These are phyloP conservation scores for Acinonyx jubatus DNA, from an alignment of 2,113 vertebrate genomes.

Conservation along the genomic window DNA sequence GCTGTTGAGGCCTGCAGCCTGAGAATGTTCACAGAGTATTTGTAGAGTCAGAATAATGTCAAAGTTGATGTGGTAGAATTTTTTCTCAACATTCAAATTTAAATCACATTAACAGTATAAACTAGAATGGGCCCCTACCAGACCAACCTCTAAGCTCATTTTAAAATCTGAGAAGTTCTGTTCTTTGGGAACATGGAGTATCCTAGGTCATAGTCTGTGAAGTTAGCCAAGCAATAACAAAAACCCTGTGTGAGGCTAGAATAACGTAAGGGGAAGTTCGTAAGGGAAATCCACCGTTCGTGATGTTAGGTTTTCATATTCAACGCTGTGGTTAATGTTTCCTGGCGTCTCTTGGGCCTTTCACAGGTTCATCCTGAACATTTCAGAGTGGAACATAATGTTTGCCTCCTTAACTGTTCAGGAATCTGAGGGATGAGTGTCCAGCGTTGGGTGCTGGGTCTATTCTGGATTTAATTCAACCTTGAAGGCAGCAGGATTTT, in stretches of 20 bases:
- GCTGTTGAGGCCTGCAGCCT: not conserved
- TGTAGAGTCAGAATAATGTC: not conserved
- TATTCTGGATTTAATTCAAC: not conserved
- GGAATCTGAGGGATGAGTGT: not conserved
- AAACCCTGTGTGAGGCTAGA: not conserved
- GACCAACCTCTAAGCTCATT: not conserved
- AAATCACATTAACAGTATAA: not conserved
- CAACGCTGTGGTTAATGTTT: not conserved
- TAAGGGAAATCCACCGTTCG: not conserved
- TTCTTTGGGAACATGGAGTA: not conserved
- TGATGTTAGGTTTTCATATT: not conserved
- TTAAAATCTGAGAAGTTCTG: constrained; percentile 1
- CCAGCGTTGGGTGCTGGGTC: not conserved
- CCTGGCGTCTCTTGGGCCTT: not conserved
- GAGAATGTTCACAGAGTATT: not conserved
- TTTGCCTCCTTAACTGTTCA: not conserved
- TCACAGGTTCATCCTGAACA: not conserved
- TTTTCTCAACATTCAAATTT: not conserved
- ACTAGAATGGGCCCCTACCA: not conserved
- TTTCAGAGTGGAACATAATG: not conserved
- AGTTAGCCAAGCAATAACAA: not conserved
- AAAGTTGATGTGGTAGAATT: not conserved
- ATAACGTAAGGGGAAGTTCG: not conserved
- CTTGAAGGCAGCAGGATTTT: not conserved
- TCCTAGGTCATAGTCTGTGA: not conserved